Conservation (phyloP, 2,888 invertebrate species). For the Sclerodermus sp. region DNA sequence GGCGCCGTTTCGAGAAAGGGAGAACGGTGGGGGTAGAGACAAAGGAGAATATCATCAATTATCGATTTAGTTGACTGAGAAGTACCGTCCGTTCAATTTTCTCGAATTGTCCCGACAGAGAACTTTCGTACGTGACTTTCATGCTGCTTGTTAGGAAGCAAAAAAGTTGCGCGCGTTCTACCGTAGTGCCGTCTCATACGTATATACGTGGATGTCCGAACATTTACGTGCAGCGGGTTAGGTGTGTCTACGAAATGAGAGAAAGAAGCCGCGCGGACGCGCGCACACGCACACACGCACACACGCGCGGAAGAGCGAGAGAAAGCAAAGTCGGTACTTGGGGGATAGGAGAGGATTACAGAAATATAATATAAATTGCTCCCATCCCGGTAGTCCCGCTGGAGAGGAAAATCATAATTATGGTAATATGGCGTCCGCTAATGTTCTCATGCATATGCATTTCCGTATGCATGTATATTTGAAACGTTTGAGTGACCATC, state of each 20-base stretch:
- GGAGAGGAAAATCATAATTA: slow-evolving; percentile 34
- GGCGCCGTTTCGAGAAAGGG: not conserved
- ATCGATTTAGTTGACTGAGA: too few relatives aligned
- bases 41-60: too few relatives aligned
- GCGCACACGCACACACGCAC: too few relatives aligned
- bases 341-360: slow-evolving; percentile 1
- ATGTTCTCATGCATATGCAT: slow-evolving; percentile 28
- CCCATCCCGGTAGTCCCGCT: slow-evolving; percentile 12
- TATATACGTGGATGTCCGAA: too few relatives aligned
- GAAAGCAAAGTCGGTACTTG: not conserved
- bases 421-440: slow-evolving; percentile 24
- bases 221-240: too few relatives aligned
- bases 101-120: slow-evolving; percentile 32
- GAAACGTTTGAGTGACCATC: not conserved
- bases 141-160: slow-evolving; percentile 28
- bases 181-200: too few relatives aligned
- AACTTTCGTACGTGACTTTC: slow-evolving; percentile 37
- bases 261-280: too few relatives aligned
- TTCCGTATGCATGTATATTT: slow-evolving; percentile 11
- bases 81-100: slow-evolving; percentile 19
- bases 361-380: slow-evolving; percentile 30
- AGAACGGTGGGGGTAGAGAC: too few relatives aligned
- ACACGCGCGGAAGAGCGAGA: not conserved
- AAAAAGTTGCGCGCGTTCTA: slow-evolving; percentile 19
- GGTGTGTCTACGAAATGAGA: too few relatives aligned